A percentile compares a stretch with the other conserved stretches of the same genome.
These are phyloP conservation scores for Rallus crepitans DNA, from an alignment of 2,797 vertebrate genomes.

Conservation along the genomic window DNA sequence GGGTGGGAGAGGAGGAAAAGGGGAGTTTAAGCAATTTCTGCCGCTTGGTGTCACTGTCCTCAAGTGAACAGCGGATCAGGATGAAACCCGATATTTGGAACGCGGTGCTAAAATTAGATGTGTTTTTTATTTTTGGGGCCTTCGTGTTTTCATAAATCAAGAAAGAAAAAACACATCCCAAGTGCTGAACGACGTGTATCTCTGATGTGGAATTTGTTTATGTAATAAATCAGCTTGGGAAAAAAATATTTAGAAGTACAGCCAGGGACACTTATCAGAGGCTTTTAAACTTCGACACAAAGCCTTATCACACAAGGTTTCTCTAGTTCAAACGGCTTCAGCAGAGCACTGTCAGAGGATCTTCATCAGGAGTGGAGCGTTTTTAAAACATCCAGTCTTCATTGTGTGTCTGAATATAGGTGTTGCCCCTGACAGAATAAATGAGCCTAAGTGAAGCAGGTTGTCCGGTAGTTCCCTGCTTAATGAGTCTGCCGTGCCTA, in stretches of 20 bases:
- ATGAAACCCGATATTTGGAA: neutral
- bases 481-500: neutral
- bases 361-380: neutral
- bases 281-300: constrained; percentile 49
- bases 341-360: neutral
- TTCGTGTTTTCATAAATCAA: constrained; percentile 18
- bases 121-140: constrained; percentile 29
- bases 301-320: constrained; percentile 20
- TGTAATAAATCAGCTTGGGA: constrained; percentile 27
- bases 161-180: constrained; percentile 2
- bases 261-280: constrained; percentile 18
- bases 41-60: constrained; percentile 71
- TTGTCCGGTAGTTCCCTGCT: neutral
- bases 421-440: neutral
- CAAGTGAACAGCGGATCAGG: neutral
- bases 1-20: too few species aligned
- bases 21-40: neutral
- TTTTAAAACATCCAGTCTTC: neutral
- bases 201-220: constrained; percentile 43
- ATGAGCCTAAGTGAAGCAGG: neutral
- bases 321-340: constrained; percentile 23
- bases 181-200: constrained; percentile 1
- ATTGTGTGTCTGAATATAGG: neutral
- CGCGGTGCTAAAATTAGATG: neutral
- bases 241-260: constrained; percentile 35